Evolutionary conservation across 2,113 vertebrate genomes (phyloP).

Genomic region (Burhinus bistriatus): DNA sequence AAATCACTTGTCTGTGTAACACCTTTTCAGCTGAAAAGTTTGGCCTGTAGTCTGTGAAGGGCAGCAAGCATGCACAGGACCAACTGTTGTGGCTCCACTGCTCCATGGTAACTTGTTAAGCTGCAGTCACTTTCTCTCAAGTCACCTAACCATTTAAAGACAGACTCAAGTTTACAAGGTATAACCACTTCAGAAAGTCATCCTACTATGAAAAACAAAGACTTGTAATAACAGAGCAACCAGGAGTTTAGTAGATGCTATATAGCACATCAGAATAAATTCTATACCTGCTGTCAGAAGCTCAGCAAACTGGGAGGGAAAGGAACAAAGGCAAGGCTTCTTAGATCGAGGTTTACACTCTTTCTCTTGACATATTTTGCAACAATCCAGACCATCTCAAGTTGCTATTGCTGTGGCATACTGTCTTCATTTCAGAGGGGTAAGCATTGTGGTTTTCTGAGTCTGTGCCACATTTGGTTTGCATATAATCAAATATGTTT

Average conservation of each 20-base stretch:
- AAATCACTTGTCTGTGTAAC: background rate
- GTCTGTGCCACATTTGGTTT: slow-evolving; percentile 11
- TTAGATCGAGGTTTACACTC: background rate
- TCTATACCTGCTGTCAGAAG: background rate
- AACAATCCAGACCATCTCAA: background rate
- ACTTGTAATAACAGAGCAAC: background rate
- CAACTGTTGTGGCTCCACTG: background rate
- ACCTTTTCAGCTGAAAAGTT: background rate
- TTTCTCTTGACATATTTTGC: background rate
- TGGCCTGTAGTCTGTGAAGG: background rate
- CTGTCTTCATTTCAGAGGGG: background rate
- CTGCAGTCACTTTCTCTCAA: background rate
- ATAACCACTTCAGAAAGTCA: background rate
- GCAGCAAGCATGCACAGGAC: background rate
- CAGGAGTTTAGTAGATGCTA: background rate
- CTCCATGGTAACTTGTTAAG: background rate
- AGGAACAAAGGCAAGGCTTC: background rate
- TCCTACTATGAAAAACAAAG: background rate
- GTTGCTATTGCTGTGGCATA: background rate
- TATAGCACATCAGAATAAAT: background rate
- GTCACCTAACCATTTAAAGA: background rate
- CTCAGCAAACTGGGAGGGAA: background rate
- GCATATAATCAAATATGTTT: slow-evolving; percentile 15
- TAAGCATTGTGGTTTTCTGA: background rate
- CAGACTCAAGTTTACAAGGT: background rate